phyloP scores from a whole-genome alignment of 64 coral and sea anemone genomes.

The Cladopsammia gracilis region DNA sequence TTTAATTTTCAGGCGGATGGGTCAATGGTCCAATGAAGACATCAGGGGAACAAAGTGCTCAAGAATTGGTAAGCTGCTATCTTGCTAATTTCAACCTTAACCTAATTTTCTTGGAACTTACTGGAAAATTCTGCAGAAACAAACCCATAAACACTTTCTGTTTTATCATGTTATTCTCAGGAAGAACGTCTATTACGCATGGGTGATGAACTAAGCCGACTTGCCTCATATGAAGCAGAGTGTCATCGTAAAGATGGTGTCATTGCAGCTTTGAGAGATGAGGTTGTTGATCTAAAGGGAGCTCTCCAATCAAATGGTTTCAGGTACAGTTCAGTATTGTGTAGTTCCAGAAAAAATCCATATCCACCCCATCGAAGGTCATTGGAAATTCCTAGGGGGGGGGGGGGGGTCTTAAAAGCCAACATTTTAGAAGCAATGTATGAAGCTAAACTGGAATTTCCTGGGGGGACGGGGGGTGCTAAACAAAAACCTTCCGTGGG shows the following conservation, averaged over 20 bases:
- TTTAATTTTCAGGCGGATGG: slow-evolving; percentile 52
- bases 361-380: too few relatives aligned
- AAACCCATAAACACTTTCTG: not conserved
- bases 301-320: slow-evolving; percentile 13
- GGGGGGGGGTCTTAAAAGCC: too few relatives aligned
- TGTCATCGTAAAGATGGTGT: slow-evolving; percentile 97
- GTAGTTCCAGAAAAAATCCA: too few relatives aligned
- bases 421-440: too few relatives aligned
- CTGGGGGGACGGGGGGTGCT: too few relatives aligned
- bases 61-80: slow-evolving; percentile 56
- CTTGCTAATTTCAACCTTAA: not conserved
- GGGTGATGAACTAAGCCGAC: slow-evolving; percentile 93
- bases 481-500: too few relatives aligned
- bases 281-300: slow-evolving; percentile 81
- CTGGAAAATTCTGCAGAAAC: too few relatives aligned
- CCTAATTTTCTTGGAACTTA: not conserved
- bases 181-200: slow-evolving; percentile 87
- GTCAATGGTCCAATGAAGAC: slow-evolving; percentile 20
- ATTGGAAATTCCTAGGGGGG: too few relatives aligned
- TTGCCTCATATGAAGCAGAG: slow-evolving; percentile 91
- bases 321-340: slow-evolving; percentile 26
- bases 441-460: too few relatives aligned
- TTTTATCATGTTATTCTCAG: not conserved
- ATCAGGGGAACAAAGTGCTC: slow-evolving; percentile 18
- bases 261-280: slow-evolving; percentile 85